Conservation (phyloP, 2,888 invertebrate species). For the Melanophora roralis region DNA sequence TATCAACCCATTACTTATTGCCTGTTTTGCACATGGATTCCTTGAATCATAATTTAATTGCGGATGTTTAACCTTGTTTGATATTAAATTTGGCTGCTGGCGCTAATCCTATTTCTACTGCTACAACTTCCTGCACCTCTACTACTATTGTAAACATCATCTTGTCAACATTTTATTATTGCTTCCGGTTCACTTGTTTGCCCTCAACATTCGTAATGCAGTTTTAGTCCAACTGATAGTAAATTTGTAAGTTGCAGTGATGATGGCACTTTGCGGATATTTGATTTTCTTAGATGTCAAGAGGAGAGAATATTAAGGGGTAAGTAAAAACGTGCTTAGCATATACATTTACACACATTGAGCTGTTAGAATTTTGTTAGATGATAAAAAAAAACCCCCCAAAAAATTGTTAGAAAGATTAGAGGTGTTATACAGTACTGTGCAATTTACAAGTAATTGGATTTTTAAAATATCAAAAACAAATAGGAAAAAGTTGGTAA, state of each 20-base stretch:
- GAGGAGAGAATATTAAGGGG: slow-evolving; percentile 96
- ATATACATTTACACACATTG: neutral
- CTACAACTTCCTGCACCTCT: slow-evolving; percentile 13
- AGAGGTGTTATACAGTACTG: no score
- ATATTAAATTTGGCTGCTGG: slow-evolving; percentile 63
- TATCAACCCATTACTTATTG: slow-evolving; percentile 52
- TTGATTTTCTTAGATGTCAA: slow-evolving; percentile 98
- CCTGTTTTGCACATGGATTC: neutral
- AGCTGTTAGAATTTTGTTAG: no score
- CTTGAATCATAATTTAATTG: slow-evolving; percentile 12
- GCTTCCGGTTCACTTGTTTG: slow-evolving; percentile 18
- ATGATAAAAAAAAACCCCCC: no score
- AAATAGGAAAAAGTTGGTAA: no score
- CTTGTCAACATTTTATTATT: slow-evolving; percentile 5
- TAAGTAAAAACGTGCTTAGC: slow-evolving; percentile 75
- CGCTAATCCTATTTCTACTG: neutral
- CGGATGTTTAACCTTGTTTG: slow-evolving; percentile 31
- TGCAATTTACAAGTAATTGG: no score
- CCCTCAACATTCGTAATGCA: slow-evolving; percentile 73
- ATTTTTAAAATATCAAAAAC: no score
- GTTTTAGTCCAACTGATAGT: slow-evolving; percentile 99
- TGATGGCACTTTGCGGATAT: slow-evolving; percentile 98
- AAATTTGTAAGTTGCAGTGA: slow-evolving; percentile 99
- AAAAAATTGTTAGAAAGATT: no score
- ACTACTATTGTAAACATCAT: neutral